Evolutionary conservation across 2,888 invertebrate genomes (phyloP), one percentile per base, ranked within the genome.

Genomic region (Rhodophaea formosa): DNA sequence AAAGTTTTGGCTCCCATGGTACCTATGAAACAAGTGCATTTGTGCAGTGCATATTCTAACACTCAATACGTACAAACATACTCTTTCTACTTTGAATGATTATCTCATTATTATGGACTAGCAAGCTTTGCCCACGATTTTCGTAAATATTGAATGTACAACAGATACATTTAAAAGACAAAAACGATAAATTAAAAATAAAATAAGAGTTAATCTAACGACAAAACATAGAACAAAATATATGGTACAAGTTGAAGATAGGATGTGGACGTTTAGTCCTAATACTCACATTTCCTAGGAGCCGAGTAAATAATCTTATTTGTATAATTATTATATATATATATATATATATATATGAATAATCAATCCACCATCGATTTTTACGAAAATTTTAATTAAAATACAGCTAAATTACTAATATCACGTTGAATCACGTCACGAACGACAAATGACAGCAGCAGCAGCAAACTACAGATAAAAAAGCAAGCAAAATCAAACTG

Each of bases 331-430:
- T 23, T 23, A 52, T 61, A 62, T 59, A 61, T 63, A 63, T 59
- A 47, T 52, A 63, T 0, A 10, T n/a, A n/a, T n/a, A n/a, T n/a
- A n/a, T n/a, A n/a, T n/a, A n/a, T n/a, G n/a, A n/a, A n/a, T n/a
- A 73, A 71, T 71, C 74, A 79, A 75, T 73, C 71, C 70, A 79
- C 72, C 78, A 80, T 81, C 67, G 69, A 79, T 71, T 71, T 64
- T 39, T 60, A 59, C 66, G 61, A 71, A 65, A 66, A 60, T 65
- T 64, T 60, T 39, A 49, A 23, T 46, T 23, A 6, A 7, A 49
- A 8, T 14, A 12, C 8, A 15, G 12, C 7, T 14, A 12, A 52
- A 10, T 6, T 35, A 52, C 14, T 16, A 35, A 52, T 35, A 52
- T 45, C 44, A 45, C 30, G 30, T 45, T 44, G 53, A 53, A 53